Conservation (phyloP, 2,113 vertebrate species). For the Cisticola juncidis region DNA sequence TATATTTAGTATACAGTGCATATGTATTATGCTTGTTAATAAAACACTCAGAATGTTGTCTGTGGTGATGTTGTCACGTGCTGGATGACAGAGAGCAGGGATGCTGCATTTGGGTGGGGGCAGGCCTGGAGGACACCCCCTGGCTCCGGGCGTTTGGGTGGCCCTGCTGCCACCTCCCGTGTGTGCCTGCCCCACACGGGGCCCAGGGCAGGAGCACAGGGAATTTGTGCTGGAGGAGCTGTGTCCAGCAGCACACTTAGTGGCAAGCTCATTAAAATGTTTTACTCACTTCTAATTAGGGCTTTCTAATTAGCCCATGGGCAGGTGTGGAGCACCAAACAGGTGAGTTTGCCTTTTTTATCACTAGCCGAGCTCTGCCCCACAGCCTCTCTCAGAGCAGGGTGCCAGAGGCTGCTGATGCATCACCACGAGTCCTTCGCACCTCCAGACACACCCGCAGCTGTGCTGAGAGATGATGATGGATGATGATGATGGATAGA, state of each 20-base stretch:
- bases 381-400: neutral
- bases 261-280: neutral
- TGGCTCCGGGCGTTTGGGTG: accelerated
- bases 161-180: accelerated
- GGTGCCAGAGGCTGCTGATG: neutral
- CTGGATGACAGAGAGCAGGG: neutral
- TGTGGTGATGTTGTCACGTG: neutral
- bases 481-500: neutral
- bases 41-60: conserved; percentile 77
- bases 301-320: neutral
- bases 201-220: neutral
- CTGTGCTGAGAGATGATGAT: neutral
- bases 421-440: accelerated
- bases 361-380: neutral
- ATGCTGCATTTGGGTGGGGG: accelerated
- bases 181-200: accelerated
- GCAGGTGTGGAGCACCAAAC: neutral
- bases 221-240: too few relatives aligned
- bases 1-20: conserved; percentile 69
- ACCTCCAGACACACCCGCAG: neutral
- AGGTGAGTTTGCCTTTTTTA: accelerated
- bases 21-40: conserved; percentile 89
- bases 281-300: neutral
- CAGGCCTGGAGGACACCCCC: neutral
- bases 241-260: neutral